phyloP scores from a whole-genome alignment of 2,113 vertebrate genomes.

The Paedocypris sp. region DNA sequence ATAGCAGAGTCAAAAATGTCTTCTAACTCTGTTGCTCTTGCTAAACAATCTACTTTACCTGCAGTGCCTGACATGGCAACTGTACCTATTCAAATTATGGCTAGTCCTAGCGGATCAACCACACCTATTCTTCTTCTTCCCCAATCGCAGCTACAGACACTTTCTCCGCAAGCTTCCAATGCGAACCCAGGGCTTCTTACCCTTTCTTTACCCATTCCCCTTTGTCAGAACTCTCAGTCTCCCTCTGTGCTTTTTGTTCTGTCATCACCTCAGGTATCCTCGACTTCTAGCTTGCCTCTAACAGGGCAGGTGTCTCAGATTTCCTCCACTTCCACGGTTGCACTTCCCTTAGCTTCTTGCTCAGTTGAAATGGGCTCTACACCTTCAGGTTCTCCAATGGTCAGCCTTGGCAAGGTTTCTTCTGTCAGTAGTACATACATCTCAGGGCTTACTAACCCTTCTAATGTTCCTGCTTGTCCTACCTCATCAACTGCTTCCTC shows the following conservation, averaged over 20 bases:
- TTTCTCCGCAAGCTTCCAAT: slow-evolving; percentile 38
- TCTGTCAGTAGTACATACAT: slow-evolving; percentile 41
- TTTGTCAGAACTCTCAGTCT: slow-evolving; percentile 45
- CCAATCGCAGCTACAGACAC: slow-evolving; percentile 41
- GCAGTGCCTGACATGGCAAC: slow-evolving; percentile 25
- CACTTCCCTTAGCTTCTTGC: slow-evolving; percentile 32
- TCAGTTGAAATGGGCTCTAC: slow-evolving; percentile 9
- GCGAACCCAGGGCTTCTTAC: slow-evolving; percentile 33
- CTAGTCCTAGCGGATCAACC: slow-evolving; percentile 44
- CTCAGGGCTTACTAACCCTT: slow-evolving; percentile 36
- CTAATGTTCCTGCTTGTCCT: slow-evolving; percentile 31
- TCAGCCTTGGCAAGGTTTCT: slow-evolving; percentile 41
- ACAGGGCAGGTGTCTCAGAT: slow-evolving; percentile 51
- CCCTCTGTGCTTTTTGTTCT: slow-evolving; percentile 56
- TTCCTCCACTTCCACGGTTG: slow-evolving; percentile 38
- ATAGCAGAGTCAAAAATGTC: slow-evolving; percentile 3
- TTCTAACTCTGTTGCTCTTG: slow-evolving; percentile 7
- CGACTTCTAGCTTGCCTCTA: slow-evolving; percentile 40
- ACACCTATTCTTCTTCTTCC: slow-evolving; percentile 41
- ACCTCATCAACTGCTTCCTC: slow-evolving; percentile 29
- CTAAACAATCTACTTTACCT: slow-evolving; percentile 24
- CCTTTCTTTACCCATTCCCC: slow-evolving; percentile 51
- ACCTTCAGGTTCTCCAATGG: slow-evolving; percentile 33
- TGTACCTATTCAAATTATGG: slow-evolving; percentile 52
- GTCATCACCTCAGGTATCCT: slow-evolving; percentile 49